Conservation (phyloP, 2,797 vertebrate species). For the Acridotheres tristis region DNA sequence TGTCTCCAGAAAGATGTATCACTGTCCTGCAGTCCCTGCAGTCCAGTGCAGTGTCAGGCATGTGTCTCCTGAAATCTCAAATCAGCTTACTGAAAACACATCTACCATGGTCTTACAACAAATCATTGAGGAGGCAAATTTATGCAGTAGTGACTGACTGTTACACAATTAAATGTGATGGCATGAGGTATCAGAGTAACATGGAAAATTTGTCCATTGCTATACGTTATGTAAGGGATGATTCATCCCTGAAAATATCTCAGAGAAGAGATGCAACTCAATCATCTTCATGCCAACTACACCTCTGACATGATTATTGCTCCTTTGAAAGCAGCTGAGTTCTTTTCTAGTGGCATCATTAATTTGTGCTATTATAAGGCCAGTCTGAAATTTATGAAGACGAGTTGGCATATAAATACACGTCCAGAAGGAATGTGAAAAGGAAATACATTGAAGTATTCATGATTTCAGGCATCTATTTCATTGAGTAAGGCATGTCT, state of each 20-base stretch:
- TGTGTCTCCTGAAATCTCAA: background rate
- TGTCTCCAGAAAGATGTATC: background rate
- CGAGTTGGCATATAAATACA: constrained; percentile 56
- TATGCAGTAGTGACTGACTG: constrained; percentile 53
- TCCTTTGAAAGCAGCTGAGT: constrained; percentile 61
- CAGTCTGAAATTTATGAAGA: constrained; percentile 61
- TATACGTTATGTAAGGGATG: constrained; percentile 45
- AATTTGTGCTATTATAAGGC: constrained; percentile 67
- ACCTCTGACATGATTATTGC: constrained; percentile 67
- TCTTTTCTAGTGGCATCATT: constrained; percentile 62
- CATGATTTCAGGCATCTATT: constrained; percentile 43
- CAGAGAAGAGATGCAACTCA: constrained; percentile 59
- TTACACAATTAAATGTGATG: constrained; percentile 64
- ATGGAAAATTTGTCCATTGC: constrained; percentile 39
- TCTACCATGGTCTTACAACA: background rate
- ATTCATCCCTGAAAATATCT: constrained; percentile 63
- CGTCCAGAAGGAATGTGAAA: constrained; percentile 48
- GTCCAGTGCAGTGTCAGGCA: background rate
- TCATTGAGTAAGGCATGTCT: constrained; percentile 22
- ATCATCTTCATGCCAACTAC: constrained; percentile 69
- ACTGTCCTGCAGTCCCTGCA: background rate
- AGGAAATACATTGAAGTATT: constrained; percentile 24
- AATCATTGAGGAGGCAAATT: constrained; percentile 48
- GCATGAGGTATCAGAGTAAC: constrained; percentile 47
- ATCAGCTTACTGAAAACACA: background rate